Conservation (phyloP, 2,113 vertebrate genomes). For the Nesogale talazaci region DNA sequence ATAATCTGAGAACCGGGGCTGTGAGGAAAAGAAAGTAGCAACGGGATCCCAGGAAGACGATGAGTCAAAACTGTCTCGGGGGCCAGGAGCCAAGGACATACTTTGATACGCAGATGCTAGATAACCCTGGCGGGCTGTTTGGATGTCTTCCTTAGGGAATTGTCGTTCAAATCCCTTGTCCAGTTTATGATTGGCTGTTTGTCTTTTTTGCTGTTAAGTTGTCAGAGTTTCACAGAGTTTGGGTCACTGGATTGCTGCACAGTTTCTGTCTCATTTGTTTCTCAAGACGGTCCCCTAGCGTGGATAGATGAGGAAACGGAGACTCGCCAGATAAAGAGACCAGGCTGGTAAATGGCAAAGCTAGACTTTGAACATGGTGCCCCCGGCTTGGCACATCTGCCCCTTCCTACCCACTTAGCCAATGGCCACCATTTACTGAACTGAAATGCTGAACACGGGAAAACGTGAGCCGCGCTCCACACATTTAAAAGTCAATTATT, state of each 20-base stretch:
- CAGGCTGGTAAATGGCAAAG: neutral
- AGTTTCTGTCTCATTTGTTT: neutral
- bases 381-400: neutral
- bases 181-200: neutral
- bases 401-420: neutral
- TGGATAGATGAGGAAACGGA: neutral
- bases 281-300: constrained; percentile 3
- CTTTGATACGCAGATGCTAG: no score
- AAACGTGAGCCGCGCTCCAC: neutral
- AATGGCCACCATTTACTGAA: neutral
- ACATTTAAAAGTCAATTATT: constrained; percentile 37
- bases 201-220: neutral
- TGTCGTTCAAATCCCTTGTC: neutral
- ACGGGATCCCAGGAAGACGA: no score
- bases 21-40: no score
- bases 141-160: neutral
- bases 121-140: neutral
- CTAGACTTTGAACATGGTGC: neutral
- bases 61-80: no score
- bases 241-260: neutral
- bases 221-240: neutral
- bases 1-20: no score
- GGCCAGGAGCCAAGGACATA: no score
- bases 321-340: neutral
- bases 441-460: neutral